Conservation (phyloP, 2,113 vertebrate genomes). For the Sclerurus mexicanus region DNA sequence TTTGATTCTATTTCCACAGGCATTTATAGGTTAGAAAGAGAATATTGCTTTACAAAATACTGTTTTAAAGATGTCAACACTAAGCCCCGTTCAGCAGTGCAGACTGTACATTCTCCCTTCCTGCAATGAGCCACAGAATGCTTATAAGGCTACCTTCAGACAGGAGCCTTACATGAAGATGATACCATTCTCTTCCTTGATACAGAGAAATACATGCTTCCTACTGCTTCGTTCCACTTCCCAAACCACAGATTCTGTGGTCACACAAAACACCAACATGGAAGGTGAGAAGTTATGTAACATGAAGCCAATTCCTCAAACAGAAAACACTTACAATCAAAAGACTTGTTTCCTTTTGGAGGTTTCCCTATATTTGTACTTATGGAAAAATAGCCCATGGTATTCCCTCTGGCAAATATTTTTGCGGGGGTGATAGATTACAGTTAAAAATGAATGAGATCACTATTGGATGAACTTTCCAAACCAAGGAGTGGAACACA, state of each 20-base stretch:
- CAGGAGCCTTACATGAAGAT: background rate
- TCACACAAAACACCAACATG: background rate
- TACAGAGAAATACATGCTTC: background rate
- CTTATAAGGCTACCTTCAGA: background rate
- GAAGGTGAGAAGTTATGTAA: background rate
- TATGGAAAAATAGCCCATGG: background rate
- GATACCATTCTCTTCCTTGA: background rate
- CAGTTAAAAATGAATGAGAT: background rate
- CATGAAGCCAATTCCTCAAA: background rate
- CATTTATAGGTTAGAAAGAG: background rate
- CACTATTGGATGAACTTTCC: background rate
- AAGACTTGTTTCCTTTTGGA: background rate
- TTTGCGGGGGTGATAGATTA: background rate
- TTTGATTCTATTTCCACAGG: background rate
- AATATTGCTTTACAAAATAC: background rate
- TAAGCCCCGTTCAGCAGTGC: background rate
- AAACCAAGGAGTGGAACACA: background rate
- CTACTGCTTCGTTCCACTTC: background rate
- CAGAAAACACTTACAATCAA: background rate
- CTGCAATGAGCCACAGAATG: background rate
- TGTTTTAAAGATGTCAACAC: background rate
- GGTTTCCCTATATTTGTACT: background rate
- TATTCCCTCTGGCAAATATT: background rate
- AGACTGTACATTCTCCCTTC: background rate
- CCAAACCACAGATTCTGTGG: background rate